Evolutionary conservation across 2,888 invertebrate genomes (phyloP).

Genomic region (Boloria selene): DNA sequence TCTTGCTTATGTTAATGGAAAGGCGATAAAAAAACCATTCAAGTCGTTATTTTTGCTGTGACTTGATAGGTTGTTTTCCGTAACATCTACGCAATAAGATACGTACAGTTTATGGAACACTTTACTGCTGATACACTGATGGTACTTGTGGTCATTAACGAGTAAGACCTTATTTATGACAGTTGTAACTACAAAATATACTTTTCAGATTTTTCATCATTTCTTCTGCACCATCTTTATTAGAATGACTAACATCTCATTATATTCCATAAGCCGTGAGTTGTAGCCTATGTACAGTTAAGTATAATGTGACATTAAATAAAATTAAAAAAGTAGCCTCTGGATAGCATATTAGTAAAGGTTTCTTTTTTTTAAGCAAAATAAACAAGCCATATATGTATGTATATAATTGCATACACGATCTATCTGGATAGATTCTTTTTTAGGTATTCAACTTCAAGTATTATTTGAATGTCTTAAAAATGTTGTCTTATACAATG

Average conservation of each 20-base stretch:
- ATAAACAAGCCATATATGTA: not conserved
- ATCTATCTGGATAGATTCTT: conserved; percentile 19
- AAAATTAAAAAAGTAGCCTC: too few species aligned
- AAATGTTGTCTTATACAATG: conserved; percentile 29
- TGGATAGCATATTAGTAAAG: too few species aligned
- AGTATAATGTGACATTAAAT: too few species aligned
- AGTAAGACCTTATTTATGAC: not conserved
- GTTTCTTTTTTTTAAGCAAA: too few species aligned
- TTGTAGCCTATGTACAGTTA: too few species aligned
- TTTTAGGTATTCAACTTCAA: conserved; percentile 20
- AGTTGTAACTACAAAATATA: not conserved
- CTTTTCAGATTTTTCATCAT: too few species aligned
- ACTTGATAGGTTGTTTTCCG: conserved; percentile 52
- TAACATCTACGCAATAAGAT: conserved; percentile 4
- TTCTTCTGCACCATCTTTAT: too few species aligned
- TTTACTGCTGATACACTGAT: too few species aligned
- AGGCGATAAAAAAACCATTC: conserved; percentile 54
- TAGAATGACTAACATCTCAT: too few species aligned
- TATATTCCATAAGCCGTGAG: too few species aligned
- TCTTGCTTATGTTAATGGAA: conserved; percentile 48
- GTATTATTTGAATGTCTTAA: conserved; percentile 18
- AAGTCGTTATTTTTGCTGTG: conserved; percentile 52
- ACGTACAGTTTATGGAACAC: too few species aligned
- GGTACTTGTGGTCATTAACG: too few species aligned
- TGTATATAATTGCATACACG: not conserved